A percentile compares a stretch with the other conserved stretches of the same genome.
These are phyloP conservation scores for Acronicta aceris DNA, from an alignment of 2,888 invertebrate species.

Conservation along the genomic window DNA sequence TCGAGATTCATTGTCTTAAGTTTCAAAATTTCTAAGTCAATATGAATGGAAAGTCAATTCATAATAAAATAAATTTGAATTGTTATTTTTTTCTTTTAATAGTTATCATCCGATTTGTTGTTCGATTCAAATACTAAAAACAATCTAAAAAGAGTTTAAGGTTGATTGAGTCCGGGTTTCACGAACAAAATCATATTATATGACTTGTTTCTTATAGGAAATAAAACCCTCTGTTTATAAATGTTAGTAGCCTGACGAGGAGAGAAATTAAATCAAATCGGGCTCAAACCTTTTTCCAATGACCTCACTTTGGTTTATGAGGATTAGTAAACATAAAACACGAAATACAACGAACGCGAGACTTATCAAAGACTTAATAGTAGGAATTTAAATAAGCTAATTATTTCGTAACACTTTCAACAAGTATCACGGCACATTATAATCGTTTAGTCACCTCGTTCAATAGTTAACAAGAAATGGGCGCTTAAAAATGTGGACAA, in stretches of 20 bases:
- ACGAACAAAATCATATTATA: too few species aligned
- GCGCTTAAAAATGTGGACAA: slow-evolving; percentile 17
- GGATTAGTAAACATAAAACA: slow-evolving; percentile 27
- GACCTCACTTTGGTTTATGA: slow-evolving; percentile 5
- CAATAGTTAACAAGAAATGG: slow-evolving; percentile 35
- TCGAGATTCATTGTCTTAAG: slow-evolving; percentile 22
- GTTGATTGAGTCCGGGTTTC: slow-evolving; percentile 6
- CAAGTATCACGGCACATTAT: slow-evolving; percentile 41
- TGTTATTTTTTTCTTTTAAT: not conserved
- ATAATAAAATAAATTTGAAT: slow-evolving; percentile 16
- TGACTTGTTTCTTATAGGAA: too few species aligned
- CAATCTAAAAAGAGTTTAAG: not conserved
- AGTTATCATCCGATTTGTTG: not conserved
- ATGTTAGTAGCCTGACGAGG: too few species aligned
- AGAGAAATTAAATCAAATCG: too few species aligned
- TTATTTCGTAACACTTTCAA: slow-evolving; percentile 39
- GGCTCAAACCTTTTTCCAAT: too few species aligned
- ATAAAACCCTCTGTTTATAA: too few species aligned
- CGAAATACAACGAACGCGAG: slow-evolving; percentile 27
- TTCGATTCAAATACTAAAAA: not conserved
- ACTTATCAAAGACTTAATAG: slow-evolving; percentile 22
- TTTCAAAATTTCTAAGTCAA: slow-evolving; percentile 31
- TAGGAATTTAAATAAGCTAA: slow-evolving; percentile 46
- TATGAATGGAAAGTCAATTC: slow-evolving; percentile 17
- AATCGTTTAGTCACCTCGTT: slow-evolving; percentile 48